phyloP scores from a whole-genome alignment of 2,113 vertebrate genomes.

The Pluvialis apricaria region DNA sequence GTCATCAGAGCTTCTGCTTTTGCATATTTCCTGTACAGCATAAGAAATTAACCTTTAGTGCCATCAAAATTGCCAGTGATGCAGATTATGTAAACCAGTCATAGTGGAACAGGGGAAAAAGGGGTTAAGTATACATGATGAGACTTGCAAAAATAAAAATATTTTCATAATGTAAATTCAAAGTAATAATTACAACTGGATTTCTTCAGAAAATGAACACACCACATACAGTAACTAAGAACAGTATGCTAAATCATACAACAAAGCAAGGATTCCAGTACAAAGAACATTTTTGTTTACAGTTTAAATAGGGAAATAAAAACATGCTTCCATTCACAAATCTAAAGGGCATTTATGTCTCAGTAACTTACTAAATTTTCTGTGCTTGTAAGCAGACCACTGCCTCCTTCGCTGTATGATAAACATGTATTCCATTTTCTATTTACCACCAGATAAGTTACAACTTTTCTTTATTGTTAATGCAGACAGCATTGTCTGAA shows the following conservation, averaged over 20 bases:
- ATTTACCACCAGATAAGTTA: not conserved
- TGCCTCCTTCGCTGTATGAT: not conserved
- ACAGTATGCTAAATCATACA: not conserved
- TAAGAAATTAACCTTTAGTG: not conserved
- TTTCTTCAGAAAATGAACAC: not conserved
- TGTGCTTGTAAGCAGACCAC: not conserved
- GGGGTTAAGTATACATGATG: fast-evolving
- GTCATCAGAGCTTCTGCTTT: slow-evolving; percentile 97
- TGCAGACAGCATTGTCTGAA: not conserved
- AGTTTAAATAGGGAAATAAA: not conserved
- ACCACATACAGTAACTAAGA: not conserved
- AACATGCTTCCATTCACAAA: not conserved
- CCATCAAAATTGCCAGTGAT: not conserved
- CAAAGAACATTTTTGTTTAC: not conserved
- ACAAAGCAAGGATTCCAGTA: not conserved
- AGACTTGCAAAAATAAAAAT: not conserved
- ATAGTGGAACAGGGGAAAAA: not conserved
- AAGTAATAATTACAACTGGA: not conserved
- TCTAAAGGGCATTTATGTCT: not conserved
- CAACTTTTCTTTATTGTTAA: not conserved
- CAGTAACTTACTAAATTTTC: not conserved
- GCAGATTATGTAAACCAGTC: not conserved
- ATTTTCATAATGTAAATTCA: not conserved
- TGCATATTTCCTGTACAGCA: slow-evolving; percentile 84
- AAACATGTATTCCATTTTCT: not conserved